Evolutionary conservation across 2,113 vertebrate genomes (phyloP), one percentile per base, ranked within the genome.

Genomic region (Hippolais icterina): DNA sequence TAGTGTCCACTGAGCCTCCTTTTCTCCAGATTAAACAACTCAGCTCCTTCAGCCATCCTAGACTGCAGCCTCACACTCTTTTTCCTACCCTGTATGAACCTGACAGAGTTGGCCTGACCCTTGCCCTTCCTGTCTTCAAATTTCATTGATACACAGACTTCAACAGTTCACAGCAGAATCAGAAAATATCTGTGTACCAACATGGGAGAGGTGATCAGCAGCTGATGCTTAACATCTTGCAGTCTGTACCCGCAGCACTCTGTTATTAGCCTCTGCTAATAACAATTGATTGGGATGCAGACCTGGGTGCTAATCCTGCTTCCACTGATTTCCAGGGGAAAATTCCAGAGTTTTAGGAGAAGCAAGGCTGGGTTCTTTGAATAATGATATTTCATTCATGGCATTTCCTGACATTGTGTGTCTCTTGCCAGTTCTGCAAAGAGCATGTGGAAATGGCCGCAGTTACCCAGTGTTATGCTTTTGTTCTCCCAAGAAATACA

Each of bases 81-180:
- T 44, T 33, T 72, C 49, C 61, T 70, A n/a, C 64, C 24, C 35
- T 66, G 28, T 33, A 39, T 6, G 24, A 87, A 91, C 37, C 59
- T 93, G 79, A 69, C 65, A 91, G 70, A 84, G 15, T 3, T 31
- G 50, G n/a, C 35, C 37, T 74, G 84, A 87, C 78, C 53, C 56
- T 66, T 83, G 76, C 71, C 63, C 76, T 56, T 85, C 59, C 57
- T 44, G 46, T n/a, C 74, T 91, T 85, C 84, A 79, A 31, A 79
- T 69, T 68, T 41, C 70, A 96, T 83, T 75, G 82, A 95, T 83
- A 63, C 59, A 20, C 22, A 46, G 64, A 89, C 84, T 77, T 68
- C 83, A 71, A n/a, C 29, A 78, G 49, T 41, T 50, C 64, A 71
- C 70, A 87, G 87, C n/a, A 94, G 54, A 69, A 65, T 20, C 12